Base-by-base conservation (phyloP, 1,140 invertebrate genomes). In the Cotesia vestalis region DNA sequence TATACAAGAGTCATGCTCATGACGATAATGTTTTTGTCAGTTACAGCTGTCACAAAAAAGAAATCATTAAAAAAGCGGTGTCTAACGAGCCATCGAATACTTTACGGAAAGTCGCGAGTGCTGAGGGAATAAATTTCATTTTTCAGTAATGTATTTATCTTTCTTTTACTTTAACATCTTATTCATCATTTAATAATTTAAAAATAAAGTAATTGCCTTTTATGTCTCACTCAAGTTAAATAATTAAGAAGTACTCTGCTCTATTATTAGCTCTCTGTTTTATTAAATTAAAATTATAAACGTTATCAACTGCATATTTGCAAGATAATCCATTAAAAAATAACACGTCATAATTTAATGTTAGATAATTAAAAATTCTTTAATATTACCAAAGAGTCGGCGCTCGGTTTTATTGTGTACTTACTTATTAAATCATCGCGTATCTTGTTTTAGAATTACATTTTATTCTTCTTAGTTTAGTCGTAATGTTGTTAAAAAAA, bases 51-150 rank as follows among this genome's bases (percentile, higher is more conserved):
- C 70, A 75, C 73, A 76, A 80, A 80, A 80, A 80, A 79, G 71
- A 78, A 71, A 75, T 78, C 75, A 68, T 77, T 81, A 80, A 84
- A 82, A 83, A 85, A 83, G 80, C 83, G 77, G 75, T 80, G 80
- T 77, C 80, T 85, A 86, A 86, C 84, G 84, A 84, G 84, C 83
- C 82, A 76, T 84, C 75, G 60, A 76, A 78, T 78, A 80, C 77
- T 60, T 46, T n/a, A 20, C 76, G 74, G 76, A 79, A 79, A 79
- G 81, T 79, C 73, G 71, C 75, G 70, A 52, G 73, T 73, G 73
- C 76, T 69, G 67, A 72, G 69, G 72, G 66, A 75, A 72, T 71
- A 40, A 51, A 5, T 4, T 53, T 34, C 6, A 11, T 12, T 72
- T 71, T 53, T 40, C 64, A 64, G 36, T 46, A 20, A 64, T 36